These are phyloP conservation scores for Tenodera sinensis DNA, from an alignment of 2,888 invertebrate genomes.

Conservation along the genomic window DNA sequence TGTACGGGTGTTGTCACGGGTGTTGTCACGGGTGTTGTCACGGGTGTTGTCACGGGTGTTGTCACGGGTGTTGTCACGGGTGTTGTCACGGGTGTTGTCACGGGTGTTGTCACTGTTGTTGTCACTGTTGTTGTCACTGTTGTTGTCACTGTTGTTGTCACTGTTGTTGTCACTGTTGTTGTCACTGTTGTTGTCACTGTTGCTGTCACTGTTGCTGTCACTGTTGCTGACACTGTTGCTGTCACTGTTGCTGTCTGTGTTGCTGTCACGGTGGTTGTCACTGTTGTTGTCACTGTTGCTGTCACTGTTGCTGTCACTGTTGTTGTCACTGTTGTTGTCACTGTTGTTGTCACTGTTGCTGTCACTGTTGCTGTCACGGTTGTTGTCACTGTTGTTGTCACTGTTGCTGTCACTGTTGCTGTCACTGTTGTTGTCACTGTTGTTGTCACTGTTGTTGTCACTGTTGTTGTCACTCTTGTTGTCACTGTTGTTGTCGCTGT, in stretches of 20 bases:
- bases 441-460: constrained; percentile 1
- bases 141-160: constrained; percentile 6
- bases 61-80: too few relatives aligned
- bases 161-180: neutral
- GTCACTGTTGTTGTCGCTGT: constrained; percentile 1
- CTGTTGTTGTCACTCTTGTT: constrained; percentile 8
- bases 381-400: too few relatives aligned
- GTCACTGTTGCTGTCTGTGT: too few relatives aligned
- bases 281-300: constrained; percentile 2
- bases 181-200: constrained; percentile 2
- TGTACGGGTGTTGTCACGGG: too few relatives aligned
- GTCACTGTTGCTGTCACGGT: too few relatives aligned
- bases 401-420: neutral
- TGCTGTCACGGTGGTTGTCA: neutral
- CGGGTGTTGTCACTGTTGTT: too few relatives aligned
- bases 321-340: neutral
- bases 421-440: constrained; percentile 4
- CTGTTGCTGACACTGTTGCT: neutral
- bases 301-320: constrained; percentile 9
- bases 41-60: too few relatives aligned
- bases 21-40: too few relatives aligned
- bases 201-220: constrained; percentile 8
- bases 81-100: too few relatives aligned
- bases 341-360: neutral
- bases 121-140: constrained; percentile 5